Base-by-base conservation (phyloP, 2,888 invertebrate genomes). In the Palloptera scutellata region DNA sequence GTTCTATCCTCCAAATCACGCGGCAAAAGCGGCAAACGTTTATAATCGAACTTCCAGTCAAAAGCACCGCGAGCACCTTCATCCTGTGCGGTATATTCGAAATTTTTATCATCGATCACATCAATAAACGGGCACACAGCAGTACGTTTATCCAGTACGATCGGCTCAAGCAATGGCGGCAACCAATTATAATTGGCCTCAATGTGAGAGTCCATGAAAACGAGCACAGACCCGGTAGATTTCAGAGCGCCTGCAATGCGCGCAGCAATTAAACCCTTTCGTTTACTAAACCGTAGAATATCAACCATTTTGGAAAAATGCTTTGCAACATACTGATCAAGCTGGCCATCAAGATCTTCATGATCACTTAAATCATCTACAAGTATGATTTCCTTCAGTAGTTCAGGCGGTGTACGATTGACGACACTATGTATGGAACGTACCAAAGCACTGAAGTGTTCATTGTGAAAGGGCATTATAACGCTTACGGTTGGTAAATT, bases 381-480 rank as follows among this genome's bases (percentile, higher is more conserved):
- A 62, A 97, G 86, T 78, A 96, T 92, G 93, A 66, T 91, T 91
- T 89, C 92, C 92, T 82, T 96, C 94, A 97, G 85, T 20, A 96
- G 85, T 74, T 90, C 88, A 1, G 87, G 79, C 0, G 96, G 96
- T 0, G 96, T 94, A 67, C 96, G 87, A 79, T 92, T 90, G 13
- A 96, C 82, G 8, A 95, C 93, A 79, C 93, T 94, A 82, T 89
- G 87, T 20, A 88, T 92, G 62, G 91, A 95, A 76, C 92, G 86
- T 30, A 96, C 84, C 59, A 97, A 84, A 0, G 95, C 95, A 59
- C 91, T 91, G 88, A 92, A 93, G 81, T 96, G 95, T 81, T 97
- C 97, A 79, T 97, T 95, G 84, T 95, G 94, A 81, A 96, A 96
- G 0, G 96, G 95, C 30, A 97, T 91, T 61, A 97, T 91, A 10